Percentiles rank a stretch among this genome's conserved stretches.
Evolutionary conservation across 2,113 vertebrate genomes (phyloP).

Genomic region (human): DNA sequence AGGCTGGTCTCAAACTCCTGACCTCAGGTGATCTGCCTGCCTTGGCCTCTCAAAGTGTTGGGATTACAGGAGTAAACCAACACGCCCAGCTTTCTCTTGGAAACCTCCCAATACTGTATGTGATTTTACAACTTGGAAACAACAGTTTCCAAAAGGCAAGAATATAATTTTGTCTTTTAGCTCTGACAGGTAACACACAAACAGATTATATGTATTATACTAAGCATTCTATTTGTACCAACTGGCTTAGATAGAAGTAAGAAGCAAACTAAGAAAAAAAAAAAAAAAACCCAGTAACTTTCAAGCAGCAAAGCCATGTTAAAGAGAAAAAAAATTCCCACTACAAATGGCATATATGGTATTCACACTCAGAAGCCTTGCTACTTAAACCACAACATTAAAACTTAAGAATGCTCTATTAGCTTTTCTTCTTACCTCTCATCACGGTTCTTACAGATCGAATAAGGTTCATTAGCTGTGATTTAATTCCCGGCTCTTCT

Average conservation of each 20-base stretch:
- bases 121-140: neutral
- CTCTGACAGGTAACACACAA: neutral
- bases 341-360: neutral
- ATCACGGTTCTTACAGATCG: conserved; percentile 96
- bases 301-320: neutral
- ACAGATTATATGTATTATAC: neutral
- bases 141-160: conserved; percentile 4
- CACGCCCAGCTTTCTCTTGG: neutral
- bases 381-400: neutral
- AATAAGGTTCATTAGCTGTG: conserved; percentile 94
- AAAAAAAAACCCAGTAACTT: neutral
- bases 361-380: neutral
- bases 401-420: neutral
- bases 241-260: neutral
- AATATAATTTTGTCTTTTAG: neutral
- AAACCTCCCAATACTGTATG: neutral
- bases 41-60: no score
- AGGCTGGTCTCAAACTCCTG: no score
- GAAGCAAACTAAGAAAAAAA: neutral
- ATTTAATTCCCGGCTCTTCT: conserved; percentile 97
- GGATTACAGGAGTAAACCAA: no score
- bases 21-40: no score
- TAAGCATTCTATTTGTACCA: neutral
- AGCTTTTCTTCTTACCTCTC: conserved; percentile 89
- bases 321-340: neutral